Evolutionary conservation across 2,113 vertebrate species (phyloP).

Genomic region (Phalacrocorax pelagicus): DNA sequence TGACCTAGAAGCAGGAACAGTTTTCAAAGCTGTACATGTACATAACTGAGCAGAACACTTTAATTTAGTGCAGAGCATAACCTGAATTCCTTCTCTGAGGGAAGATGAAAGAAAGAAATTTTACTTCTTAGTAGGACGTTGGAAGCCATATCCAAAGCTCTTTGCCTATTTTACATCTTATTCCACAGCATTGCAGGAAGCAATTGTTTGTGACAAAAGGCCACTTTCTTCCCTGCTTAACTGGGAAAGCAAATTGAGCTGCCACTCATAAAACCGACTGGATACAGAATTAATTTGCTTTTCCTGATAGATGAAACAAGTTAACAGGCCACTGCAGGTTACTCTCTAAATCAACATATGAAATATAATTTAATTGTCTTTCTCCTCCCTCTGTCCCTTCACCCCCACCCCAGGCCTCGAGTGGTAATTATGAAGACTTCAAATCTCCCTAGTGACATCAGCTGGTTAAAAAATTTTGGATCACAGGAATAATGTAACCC

Average conservation of each 20-base stretch:
- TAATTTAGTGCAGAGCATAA: slow-evolving; percentile 60
- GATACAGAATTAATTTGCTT: slow-evolving; percentile 50
- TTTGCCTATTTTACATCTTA: slow-evolving; percentile 56
- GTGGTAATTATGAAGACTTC: slow-evolving; percentile 72
- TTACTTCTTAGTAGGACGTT: slow-evolving; percentile 45
- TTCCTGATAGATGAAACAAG: slow-evolving; percentile 44
- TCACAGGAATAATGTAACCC: slow-evolving; percentile 58
- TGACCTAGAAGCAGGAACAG: slow-evolving; percentile 77
- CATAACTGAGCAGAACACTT: slow-evolving; percentile 54
- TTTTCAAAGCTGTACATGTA: slow-evolving; percentile 64
- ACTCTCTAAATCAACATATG: slow-evolving; percentile 46
- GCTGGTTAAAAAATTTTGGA: slow-evolving; percentile 73
- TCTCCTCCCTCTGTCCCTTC: background rate
- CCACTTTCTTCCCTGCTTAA: slow-evolving; percentile 40
- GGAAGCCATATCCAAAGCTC: slow-evolving; percentile 45
- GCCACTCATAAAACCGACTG: slow-evolving; percentile 60
- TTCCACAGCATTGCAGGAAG: slow-evolving; percentile 52
- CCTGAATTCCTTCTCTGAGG: slow-evolving; percentile 61
- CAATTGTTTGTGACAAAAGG: slow-evolving; percentile 63
- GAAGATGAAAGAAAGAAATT: slow-evolving; percentile 66
- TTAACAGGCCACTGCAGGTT: slow-evolving; percentile 38
- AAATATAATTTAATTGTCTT: slow-evolving; percentile 56
- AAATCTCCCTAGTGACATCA: slow-evolving; percentile 72
- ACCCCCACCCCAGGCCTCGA: slow-evolving; percentile 34
- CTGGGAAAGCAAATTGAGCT: slow-evolving; percentile 54